These are phyloP conservation scores for Chloroceryle aenea DNA, from an alignment of 2,113 vertebrate genomes.

Conservation along the genomic window DNA sequence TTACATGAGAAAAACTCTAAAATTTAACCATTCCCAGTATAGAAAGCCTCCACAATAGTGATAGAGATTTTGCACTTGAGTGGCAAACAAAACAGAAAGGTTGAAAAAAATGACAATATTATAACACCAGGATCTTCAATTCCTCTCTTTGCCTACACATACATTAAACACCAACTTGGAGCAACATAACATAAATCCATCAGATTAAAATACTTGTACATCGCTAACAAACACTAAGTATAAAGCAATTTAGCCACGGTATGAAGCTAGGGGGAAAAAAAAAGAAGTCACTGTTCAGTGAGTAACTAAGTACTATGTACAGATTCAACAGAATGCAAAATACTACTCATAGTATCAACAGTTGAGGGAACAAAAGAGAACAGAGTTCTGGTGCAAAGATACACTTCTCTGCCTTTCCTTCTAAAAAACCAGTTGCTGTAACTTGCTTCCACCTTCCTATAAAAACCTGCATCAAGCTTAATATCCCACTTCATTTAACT, in stretches of 20 bases:
- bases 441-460: background rate
- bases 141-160: background rate
- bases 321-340: background rate
- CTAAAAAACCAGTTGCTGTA: background rate
- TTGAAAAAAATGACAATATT: background rate
- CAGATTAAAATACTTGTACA: background rate
- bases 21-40: background rate
- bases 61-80: background rate
- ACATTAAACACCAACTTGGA: background rate
- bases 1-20: background rate
- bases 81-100: background rate
- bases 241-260: background rate
- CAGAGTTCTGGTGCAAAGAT: background rate
- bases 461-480: background rate
- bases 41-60: background rate
- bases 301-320: background rate
- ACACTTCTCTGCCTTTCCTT: background rate
- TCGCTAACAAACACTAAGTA: background rate
- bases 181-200: background rate
- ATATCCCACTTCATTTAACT: background rate
- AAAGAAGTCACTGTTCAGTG: background rate
- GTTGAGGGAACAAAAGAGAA: background rate
- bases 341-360: background rate
- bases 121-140: background rate
- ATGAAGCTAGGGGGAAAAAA: background rate